Evolutionary conservation across 2,797 vertebrate species (phyloP).

Genomic region (Lerista edwardsae): DNA sequence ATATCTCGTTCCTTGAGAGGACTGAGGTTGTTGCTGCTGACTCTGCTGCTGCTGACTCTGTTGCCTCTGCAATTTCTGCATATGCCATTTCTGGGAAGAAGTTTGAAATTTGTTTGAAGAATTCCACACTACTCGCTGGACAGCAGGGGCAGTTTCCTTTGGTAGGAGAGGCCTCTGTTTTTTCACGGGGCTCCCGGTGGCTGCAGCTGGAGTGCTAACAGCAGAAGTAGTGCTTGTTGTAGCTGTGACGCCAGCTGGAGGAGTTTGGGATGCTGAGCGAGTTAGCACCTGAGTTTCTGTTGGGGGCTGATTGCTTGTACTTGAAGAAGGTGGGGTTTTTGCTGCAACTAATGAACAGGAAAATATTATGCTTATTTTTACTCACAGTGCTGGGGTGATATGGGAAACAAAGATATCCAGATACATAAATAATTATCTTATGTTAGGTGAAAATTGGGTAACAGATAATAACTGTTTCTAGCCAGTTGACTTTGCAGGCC

Average conservation of each 20-base stretch:
- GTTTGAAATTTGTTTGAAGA: slow-evolving; percentile 93
- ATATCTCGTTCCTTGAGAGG: slow-evolving; percentile 93
- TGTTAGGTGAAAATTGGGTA: not conserved
- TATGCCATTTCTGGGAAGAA: slow-evolving; percentile 95
- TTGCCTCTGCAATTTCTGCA: slow-evolving; percentile 93
- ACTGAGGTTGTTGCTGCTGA: slow-evolving; percentile 78
- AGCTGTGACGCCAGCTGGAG: slow-evolving; percentile 76
- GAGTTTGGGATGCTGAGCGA: slow-evolving; percentile 80
- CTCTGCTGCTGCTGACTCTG: slow-evolving; percentile 83
- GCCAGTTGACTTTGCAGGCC: not conserved
- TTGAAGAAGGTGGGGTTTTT: slow-evolving; percentile 82
- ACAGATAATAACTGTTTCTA: not conserved
- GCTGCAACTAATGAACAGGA: slow-evolving; percentile 71
- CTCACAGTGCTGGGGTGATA: not conserved
- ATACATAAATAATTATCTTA: slow-evolving; percentile 24
- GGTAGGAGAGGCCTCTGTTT: slow-evolving; percentile 97
- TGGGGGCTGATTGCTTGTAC: slow-evolving; percentile 78
- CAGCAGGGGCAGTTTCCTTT: slow-evolving; percentile 90
- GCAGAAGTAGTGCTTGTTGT: slow-evolving; percentile 77
- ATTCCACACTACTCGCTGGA: slow-evolving; percentile 94
- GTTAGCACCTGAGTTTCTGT: slow-evolving; percentile 81
- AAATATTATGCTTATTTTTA: slow-evolving; percentile 36
- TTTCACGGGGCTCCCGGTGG: slow-evolving; percentile 85
- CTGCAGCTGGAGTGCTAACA: slow-evolving; percentile 68
- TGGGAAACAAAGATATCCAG: not conserved